Base-by-base conservation (phyloP, 2,888 invertebrate genomes). In the Cremastinae sp. region DNA sequence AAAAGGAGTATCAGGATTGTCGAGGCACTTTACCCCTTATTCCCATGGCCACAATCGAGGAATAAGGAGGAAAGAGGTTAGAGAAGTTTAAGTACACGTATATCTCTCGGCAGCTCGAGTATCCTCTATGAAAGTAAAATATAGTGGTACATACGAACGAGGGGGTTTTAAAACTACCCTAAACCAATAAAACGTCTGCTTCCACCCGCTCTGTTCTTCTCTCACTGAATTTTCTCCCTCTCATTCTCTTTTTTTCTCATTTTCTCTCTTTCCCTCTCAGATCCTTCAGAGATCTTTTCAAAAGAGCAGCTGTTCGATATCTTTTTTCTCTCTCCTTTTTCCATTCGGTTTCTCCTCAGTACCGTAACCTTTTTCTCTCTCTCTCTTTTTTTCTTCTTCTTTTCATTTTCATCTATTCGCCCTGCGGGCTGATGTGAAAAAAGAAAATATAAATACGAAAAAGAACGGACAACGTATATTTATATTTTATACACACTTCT, bases 171-270 rank as follows among this genome's bases (percentile, higher is more conserved):
- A 76, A 79, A 74, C 69, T 80, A 83, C 83, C 85, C 84, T 84
- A 84, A 85, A 83, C 84, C 83, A 84, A 85, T 85, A 84, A 82
- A 82, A 73, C 78, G 79, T 78, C 76, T 53, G 72, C 66, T 80
- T 51, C 56, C 68, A 58, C 71, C 35, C 62, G 71, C 72, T 12
- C 35, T 56, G 71, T 69, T 12, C 55, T 22, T 37, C 18, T 18
- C 55, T 20, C 39, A 20, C 37, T 28, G 28, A 28, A 28, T 28
- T 28, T 41, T 16, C 65, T 37, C 14, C 39, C 14, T 73, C 66
- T 59, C 22, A 41, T 49, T 35, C 28, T 43, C 43, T 35, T 10
- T 18, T 53, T 5, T 78, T 74, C 81, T 62, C 75, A 55, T 45
- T 20, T 16, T 39, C 47, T 41, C 22, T 28, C 53, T 64, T 68